Base-by-base conservation (phyloP, 53 echinoderm and acorn worm species). In the Actinopyga echinites region DNA sequence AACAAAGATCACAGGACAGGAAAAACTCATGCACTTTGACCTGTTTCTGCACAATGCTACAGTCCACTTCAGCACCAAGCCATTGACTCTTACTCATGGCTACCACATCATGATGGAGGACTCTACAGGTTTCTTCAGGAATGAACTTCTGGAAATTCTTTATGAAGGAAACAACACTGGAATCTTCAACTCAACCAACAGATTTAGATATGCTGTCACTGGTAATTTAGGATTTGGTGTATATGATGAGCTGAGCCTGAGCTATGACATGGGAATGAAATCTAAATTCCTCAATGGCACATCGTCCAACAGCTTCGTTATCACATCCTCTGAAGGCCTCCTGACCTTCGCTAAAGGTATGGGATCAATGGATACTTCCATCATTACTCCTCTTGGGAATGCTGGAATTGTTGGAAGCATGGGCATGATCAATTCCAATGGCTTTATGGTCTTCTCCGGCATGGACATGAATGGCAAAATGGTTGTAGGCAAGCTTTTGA, bases 1-100 rank as follows among this genome's bases (percentile, higher is more conserved):
- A 64, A 80, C 86, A 56, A 89, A 91, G 83, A 36, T 91, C 20
- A 22, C 13, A 1, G n/a, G 20, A 2, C 60, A 40, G 10, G 63
- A 61, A 17, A 44, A 44, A 58, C 37, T 90, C 57, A 79, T 83
- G 57, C 59, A 57, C 9, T 80, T 80, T 38, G 56, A 77, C 31
- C 33, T 30, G 1, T 53, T 56, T 21, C 32, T 31, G 9, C 77
- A 77, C 77, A 77, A 77, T 56, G 52, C 56, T 3, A 30, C 77
- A 30, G 20, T 77, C 10, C 49, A 19, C n/a, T 21, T 77, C 17
- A 30, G 29, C 55, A 55, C 30, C 56, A 31, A 53, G 22, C 56
- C 53, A 11, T 21, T 53, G 30, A 11, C 56, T 1, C 49, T 77
- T 30, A 54, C 30, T 32, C 56, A 77, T 11, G 31, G 29, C 9